Conservation (phyloP, 2,888 invertebrate genomes). For the Odiellus spinosus region DNA sequence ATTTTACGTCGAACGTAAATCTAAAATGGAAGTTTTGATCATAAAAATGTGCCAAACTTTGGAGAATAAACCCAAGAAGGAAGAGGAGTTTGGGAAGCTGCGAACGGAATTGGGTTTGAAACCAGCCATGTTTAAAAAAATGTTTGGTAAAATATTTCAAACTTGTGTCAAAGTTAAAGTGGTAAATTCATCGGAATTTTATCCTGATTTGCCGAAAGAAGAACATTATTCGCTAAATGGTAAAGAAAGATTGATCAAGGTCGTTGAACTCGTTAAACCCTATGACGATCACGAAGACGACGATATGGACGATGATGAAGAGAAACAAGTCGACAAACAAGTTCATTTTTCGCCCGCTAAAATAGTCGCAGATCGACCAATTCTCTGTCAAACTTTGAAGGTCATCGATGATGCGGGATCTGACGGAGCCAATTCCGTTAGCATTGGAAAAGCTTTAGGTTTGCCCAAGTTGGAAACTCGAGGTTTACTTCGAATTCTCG, state of each 20-base stretch:
- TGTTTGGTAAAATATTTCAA: conserved; percentile 13
- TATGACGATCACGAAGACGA: conserved; percentile 3
- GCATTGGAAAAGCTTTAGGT: conserved; percentile 22
- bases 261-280: conserved; percentile 12
- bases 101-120: conserved; percentile 27
- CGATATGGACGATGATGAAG: conserved; percentile 6
- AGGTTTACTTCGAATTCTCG: conserved; percentile 32
- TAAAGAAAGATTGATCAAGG: conserved; percentile 34
- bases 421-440: conserved; percentile 38
- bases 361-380: conserved; percentile 24
- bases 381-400: conserved; percentile 37
- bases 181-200: conserved; percentile 39
- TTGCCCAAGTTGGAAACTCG: conserved; percentile 24
- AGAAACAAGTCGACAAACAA: neutral
- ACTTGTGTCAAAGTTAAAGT: conserved; percentile 19
- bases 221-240: conserved; percentile 34
- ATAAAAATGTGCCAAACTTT: conserved; percentile 40
- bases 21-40: conserved; percentile 37
- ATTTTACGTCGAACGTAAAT: conserved; percentile 43
- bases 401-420: conserved; percentile 36
- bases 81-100: conserved; percentile 35
- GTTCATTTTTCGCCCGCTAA: conserved; percentile 6
- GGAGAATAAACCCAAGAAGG: conserved; percentile 36
- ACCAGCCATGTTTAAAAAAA: conserved; percentile 13
- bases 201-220: conserved; percentile 40